These are phyloP conservation scores for Corydoras maculifer DNA, from an alignment of 2,113 vertebrate species.

Conservation along the genomic window DNA sequence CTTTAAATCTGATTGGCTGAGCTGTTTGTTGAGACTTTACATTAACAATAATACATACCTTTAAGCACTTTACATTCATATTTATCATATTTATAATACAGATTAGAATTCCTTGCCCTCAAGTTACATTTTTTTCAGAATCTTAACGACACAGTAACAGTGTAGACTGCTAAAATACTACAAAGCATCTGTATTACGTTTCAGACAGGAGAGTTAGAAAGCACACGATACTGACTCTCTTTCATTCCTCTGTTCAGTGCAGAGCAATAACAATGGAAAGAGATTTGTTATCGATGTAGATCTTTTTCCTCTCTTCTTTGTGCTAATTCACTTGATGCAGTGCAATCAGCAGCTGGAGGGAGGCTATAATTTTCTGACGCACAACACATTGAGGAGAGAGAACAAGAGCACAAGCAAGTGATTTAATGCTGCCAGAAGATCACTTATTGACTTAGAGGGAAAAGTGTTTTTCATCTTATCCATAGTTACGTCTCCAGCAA, in stretches of 20 bases:
- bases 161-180: background rate
- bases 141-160: no score
- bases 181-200: background rate
- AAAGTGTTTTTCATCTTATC: constrained; percentile 13
- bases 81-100: no score
- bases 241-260: constrained; percentile 17
- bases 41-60: no score
- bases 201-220: background rate
- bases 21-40: no score
- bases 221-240: background rate
- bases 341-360: constrained; percentile 32
- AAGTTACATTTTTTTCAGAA: no score
- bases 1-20: no score
- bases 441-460: constrained; percentile 14
- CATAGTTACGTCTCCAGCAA: background rate
- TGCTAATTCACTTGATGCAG: constrained; percentile 35
- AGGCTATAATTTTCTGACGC: constrained; percentile 23
- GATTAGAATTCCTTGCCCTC: no score
- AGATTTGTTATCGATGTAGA: constrained; percentile 45
- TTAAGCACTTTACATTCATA: no score
- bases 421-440: constrained; percentile 25
- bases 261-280: constrained; percentile 20
- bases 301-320: constrained; percentile 8
- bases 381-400: background rate
- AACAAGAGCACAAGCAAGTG: background rate